These are phyloP conservation scores for Chelonus insularis DNA, from an alignment of 1,140 invertebrate genomes.

Conservation along the genomic window DNA sequence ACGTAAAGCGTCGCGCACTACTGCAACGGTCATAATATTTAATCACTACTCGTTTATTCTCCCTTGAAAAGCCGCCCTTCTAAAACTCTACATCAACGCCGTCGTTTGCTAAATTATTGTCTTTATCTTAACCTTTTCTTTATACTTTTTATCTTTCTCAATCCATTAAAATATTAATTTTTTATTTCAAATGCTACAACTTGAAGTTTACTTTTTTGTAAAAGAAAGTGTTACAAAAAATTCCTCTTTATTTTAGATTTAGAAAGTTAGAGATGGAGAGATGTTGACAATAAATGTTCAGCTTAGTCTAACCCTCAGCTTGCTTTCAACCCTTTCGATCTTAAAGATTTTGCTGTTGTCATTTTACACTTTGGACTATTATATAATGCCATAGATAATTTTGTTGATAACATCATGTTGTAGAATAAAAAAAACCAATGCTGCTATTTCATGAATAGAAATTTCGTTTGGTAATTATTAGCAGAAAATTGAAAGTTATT, in stretches of 20 bases:
- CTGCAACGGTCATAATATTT: constrained; percentile 60
- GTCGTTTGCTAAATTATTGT: constrained; percentile 40
- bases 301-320: constrained; percentile 36
- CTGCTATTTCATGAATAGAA: no score
- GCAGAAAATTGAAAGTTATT: no score
- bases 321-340: constrained; percentile 54
- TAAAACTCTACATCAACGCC: constrained; percentile 26
- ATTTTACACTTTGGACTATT: background rate
- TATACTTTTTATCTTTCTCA: background rate
- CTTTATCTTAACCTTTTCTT: background rate
- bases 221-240: no score
- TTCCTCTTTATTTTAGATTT: background rate
- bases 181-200: no score
- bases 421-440: no score
- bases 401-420: no score
- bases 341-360: constrained; percentile 58
- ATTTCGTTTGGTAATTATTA: no score
- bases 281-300: constrained; percentile 42
- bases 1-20: constrained; percentile 38
- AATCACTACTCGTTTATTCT: constrained; percentile 58
- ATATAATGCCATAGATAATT: background rate
- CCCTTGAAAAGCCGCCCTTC: constrained; percentile 33
- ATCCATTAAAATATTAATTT: background rate
- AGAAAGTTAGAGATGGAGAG: background rate
- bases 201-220: no score